Conservation (phyloP, 2,113 vertebrate genomes). For the Podilymbus podiceps region DNA sequence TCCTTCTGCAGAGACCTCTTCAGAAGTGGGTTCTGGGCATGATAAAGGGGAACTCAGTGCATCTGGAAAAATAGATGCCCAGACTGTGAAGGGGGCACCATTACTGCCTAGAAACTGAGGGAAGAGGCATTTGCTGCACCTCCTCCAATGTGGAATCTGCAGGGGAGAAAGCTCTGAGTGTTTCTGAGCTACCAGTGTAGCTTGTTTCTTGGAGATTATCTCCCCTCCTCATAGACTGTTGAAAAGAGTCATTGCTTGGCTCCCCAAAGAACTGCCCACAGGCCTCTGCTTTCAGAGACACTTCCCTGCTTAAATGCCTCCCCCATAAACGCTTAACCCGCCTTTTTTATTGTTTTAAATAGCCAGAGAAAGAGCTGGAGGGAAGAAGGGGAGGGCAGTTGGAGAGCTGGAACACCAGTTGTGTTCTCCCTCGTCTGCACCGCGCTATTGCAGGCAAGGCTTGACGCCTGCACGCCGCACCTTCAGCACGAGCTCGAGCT, state of each 20-base stretch:
- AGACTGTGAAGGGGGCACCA: background rate
- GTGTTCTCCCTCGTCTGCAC: background rate
- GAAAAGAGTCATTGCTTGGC: background rate
- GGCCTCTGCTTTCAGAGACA: background rate
- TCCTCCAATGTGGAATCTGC: background rate
- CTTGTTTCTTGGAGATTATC: background rate
- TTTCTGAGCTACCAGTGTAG: background rate
- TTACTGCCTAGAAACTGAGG: background rate
- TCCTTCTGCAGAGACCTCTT: background rate
- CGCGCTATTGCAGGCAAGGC: background rate
- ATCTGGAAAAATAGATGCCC: background rate
- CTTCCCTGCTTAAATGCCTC: background rate
- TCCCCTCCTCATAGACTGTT: background rate
- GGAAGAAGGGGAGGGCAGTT: background rate
- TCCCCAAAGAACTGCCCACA: background rate
- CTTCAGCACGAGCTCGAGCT: background rate
- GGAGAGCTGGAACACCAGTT: accelerated
- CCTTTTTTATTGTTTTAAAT: background rate
- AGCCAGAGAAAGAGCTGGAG: background rate
- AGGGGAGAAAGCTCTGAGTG: background rate
- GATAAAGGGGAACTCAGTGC: background rate
- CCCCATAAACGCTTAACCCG: background rate
- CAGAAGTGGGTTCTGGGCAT: background rate
- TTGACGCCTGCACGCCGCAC: background rate
- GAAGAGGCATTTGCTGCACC: background rate